phyloP scores from a whole-genome alignment of 2,888 invertebrate species.

The Bugula neritina region DNA sequence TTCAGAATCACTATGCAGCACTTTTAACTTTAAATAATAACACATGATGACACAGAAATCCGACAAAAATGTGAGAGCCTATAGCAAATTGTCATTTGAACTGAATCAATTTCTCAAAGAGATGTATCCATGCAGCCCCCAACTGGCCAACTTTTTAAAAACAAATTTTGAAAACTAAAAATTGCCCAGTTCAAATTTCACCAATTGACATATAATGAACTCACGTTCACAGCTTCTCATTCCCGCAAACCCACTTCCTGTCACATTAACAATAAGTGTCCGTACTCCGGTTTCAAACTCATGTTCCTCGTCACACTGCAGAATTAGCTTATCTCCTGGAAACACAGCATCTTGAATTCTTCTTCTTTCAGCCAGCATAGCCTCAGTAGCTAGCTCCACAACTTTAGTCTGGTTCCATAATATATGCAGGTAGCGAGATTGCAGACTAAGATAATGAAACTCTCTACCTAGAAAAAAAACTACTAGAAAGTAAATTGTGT shows the following conservation, averaged over 20 bases:
- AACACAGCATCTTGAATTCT: neutral
- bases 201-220: too few species aligned
- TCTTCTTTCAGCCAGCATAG: neutral
- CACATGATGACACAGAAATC: too few species aligned
- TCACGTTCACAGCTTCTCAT: neutral
- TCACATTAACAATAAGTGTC: neutral
- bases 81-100: too few species aligned
- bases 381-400: neutral
- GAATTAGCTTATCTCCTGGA: neutral
- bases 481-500: too few species aligned
- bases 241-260: neutral
- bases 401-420: neutral
- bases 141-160: too few species aligned
- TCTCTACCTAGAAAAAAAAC: neutral
- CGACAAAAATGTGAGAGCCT: too few species aligned
- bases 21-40: too few species aligned
- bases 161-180: too few species aligned
- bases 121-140: too few species aligned
- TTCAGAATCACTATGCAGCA: too few species aligned
- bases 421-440: neutral
- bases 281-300: neutral
- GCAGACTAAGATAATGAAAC: neutral
- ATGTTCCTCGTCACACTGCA: neutral
- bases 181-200: too few species aligned
- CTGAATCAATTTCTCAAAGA: too few species aligned